phyloP scores from a whole-genome alignment of 2,113 vertebrate genomes.

The Mohoua ochrocephala region DNA sequence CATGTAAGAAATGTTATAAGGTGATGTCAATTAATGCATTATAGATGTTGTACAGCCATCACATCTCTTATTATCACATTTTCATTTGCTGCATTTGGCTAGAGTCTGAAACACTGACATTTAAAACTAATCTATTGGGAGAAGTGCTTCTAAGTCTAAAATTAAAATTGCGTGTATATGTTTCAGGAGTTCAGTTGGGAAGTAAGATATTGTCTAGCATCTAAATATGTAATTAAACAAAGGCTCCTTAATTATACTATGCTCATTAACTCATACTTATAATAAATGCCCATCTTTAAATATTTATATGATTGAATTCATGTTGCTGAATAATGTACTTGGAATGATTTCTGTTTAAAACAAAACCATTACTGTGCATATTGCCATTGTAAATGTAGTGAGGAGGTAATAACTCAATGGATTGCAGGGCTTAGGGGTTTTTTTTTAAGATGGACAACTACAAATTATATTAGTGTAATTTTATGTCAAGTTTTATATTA shows the following conservation, averaged over 20 bases:
- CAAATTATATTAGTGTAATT: not conserved
- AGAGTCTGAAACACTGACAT: constrained; percentile 15
- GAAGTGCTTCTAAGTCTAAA: not conserved
- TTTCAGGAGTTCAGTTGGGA: not conserved
- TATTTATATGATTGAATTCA: constrained; percentile 24
- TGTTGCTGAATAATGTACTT: constrained; percentile 3
- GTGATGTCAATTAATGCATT: constrained; percentile 29
- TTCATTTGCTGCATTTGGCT: constrained; percentile 16
- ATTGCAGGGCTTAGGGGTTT: not conserved
- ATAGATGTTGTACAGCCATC: not conserved
- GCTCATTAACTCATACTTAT: not conserved
- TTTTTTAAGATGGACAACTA: not conserved
- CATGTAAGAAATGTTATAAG: not conserved
- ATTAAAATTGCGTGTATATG: not conserved
- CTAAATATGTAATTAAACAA: not conserved
- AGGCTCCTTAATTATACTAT: not conserved
- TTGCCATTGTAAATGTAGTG: not conserved
- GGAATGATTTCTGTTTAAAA: not conserved
- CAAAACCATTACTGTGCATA: not conserved
- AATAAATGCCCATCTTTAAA: not conserved
- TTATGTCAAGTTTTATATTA: not conserved
- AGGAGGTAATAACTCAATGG: not conserved
- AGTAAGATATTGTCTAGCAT: constrained; percentile 1
- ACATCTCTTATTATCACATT: constrained; percentile 11
- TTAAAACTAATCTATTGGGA: constrained; percentile 21